Conservation (phyloP, 37 sponge, comb jelly and placozoan species). For the Ianthella basta region DNA sequence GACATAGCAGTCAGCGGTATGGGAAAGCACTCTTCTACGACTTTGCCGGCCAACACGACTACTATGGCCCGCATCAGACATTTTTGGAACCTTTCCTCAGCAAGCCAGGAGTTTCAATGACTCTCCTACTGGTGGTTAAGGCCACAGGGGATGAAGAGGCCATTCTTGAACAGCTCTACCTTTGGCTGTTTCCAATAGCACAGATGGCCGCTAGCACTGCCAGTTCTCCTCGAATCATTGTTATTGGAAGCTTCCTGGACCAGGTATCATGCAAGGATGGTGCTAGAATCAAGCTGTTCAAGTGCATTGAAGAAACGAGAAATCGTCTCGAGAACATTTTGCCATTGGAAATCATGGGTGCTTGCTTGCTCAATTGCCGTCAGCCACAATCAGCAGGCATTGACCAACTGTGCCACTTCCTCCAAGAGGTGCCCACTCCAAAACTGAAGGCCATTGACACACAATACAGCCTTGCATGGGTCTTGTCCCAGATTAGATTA, state of each 20-base stretch:
- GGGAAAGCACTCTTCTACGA: constrained; percentile 24
- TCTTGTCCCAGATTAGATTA: too few species aligned
- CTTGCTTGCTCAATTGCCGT: too few species aligned
- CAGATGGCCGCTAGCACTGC: background rate
- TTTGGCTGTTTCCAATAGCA: background rate
- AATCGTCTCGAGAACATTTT: too few species aligned
- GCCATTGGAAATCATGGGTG: too few species aligned
- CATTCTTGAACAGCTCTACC: background rate
- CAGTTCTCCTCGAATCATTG: background rate
- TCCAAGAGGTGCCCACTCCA: too few species aligned
- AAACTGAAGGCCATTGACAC: too few species aligned
- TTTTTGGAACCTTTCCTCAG: background rate
- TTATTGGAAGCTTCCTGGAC: background rate
- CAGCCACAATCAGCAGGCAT: too few species aligned
- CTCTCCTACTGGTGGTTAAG: constrained; percentile 8
- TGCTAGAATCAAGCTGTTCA: background rate
- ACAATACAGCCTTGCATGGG: too few species aligned
- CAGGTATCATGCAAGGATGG: background rate
- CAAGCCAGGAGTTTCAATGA: background rate
- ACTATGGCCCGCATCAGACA: constrained; percentile 30
- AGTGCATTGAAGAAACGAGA: background rate
- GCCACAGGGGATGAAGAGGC: background rate
- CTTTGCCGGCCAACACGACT: constrained; percentile 46
- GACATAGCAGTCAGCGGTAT: constrained; percentile 4
- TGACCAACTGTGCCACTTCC: too few species aligned